Evolutionary conservation across 2,113 vertebrate species (phyloP).

Genomic region (Osmerus eperlanus): DNA sequence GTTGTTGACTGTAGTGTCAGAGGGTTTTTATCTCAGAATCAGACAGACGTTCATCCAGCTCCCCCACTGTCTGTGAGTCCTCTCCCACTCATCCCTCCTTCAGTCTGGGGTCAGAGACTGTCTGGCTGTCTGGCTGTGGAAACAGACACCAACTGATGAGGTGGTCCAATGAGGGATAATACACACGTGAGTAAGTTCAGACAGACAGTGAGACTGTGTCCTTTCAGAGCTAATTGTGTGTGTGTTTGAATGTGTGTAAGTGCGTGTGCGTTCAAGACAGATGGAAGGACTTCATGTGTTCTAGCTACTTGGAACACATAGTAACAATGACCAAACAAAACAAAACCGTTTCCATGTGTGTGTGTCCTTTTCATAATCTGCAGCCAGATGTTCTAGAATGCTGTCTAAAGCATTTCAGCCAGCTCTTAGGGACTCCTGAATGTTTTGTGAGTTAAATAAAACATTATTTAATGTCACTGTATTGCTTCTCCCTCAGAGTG

Average conservation of each 20-base stretch:
- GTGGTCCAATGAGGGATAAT: slow-evolving; percentile 29
- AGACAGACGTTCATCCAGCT: neutral
- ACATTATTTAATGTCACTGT: too few species aligned
- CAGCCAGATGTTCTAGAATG: slow-evolving; percentile 8
- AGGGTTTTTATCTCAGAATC: too few species aligned
- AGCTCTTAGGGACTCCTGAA: neutral
- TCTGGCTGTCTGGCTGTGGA: slow-evolving; percentile 21
- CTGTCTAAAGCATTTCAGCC: slow-evolving; percentile 6
- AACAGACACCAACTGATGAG: slow-evolving; percentile 39
- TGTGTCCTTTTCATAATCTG: slow-evolving; percentile 15
- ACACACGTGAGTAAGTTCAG: slow-evolving; percentile 26
- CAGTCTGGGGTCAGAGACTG: slow-evolving; percentile 27
- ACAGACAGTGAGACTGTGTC: slow-evolving; percentile 1
- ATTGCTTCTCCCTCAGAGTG: neutral
- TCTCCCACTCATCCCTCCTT: neutral
- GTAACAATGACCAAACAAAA: neutral
- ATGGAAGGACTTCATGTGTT: neutral
- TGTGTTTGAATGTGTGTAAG: slow-evolving; percentile 12
- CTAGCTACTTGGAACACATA: slow-evolving; percentile 2
- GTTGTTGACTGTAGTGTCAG: too few species aligned
- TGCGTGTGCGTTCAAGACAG: neutral
- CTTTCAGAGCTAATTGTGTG: slow-evolving; percentile 13
- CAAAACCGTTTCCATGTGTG: neutral
- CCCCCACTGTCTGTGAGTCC: neutral
- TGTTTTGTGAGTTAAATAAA: too few species aligned